A percentile compares a stretch with the other conserved stretches of the same genome.
Conservation (phyloP, 2,888 invertebrate species). For the Drosophila nr. perissopoda region DNA sequence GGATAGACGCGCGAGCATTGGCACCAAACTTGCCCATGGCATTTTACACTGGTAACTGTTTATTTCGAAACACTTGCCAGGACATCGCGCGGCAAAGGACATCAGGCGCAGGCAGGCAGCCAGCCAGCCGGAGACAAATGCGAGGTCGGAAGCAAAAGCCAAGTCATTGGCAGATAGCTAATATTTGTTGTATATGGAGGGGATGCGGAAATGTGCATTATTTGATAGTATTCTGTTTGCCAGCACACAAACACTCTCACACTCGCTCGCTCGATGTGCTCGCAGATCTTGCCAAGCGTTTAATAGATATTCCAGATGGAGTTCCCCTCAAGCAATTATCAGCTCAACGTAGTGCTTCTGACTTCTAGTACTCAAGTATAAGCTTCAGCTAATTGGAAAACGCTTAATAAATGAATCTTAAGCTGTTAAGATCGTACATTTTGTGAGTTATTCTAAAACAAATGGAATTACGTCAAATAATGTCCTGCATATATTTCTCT, state of each 20-base stretch:
- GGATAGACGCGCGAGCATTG: constrained; percentile 39
- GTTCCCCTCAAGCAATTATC: constrained; percentile 5
- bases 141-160: constrained; percentile 13
- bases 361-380: background rate
- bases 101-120: constrained; percentile 11
- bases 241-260: constrained; percentile 6
- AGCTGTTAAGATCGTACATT: background rate
- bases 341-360: background rate
- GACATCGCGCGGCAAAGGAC: constrained; percentile 47
- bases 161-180: constrained; percentile 35
- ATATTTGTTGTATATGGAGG: constrained; percentile 47
- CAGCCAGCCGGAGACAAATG: constrained; percentile 6
- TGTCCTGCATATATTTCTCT: background rate
- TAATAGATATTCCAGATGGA: constrained; percentile 6
- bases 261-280: constrained; percentile 25
- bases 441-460: background rate
- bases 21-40: constrained; percentile 65
- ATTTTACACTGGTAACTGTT: constrained; percentile 80
- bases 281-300: constrained; percentile 21
- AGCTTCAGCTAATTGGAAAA: background rate
- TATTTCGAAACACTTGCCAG: constrained; percentile 80
- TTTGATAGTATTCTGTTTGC: constrained; percentile 60
- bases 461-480: background rate
- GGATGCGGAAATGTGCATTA: constrained; percentile 79
- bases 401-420: background rate